Conservation (phyloP, 2,113 vertebrate genomes). For the Gobius niger region DNA sequence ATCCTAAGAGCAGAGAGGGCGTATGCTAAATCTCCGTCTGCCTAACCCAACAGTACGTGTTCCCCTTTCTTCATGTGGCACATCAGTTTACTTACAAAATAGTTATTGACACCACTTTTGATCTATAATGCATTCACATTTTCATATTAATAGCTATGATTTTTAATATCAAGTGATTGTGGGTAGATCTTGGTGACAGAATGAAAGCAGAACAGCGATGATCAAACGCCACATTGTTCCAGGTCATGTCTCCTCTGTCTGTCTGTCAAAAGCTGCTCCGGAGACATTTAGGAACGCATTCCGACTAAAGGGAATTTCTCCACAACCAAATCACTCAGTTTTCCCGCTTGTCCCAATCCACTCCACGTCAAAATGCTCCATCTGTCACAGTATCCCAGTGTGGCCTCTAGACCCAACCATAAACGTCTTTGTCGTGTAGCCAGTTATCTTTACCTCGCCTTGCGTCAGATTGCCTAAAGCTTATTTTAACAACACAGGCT, state of each 20-base stretch:
- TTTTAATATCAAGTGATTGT: constrained; percentile 73
- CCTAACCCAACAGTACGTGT: constrained; percentile 43
- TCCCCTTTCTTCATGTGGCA: constrained; percentile 63
- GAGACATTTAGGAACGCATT: constrained; percentile 52
- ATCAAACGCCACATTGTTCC: constrained; percentile 76
- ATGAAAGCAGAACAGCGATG: constrained; percentile 73
- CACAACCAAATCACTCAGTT: constrained; percentile 66
- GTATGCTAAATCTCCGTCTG: constrained; percentile 36
- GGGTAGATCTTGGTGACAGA: constrained; percentile 74
- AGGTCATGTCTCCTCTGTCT: constrained; percentile 72
- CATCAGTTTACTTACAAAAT: constrained; percentile 77
- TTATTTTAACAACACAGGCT: constrained; percentile 43
- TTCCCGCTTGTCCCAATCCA: constrained; percentile 50
- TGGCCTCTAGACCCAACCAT: constrained; percentile 60
- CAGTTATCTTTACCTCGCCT: constrained; percentile 68
- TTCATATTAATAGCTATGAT: constrained; percentile 71
- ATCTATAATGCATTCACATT: constrained; percentile 76
- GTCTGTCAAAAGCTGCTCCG: constrained; percentile 64
- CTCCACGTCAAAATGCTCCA: constrained; percentile 65
- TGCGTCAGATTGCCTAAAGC: constrained; percentile 53
- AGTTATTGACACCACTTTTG: constrained; percentile 73
- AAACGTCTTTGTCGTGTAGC: constrained; percentile 65
- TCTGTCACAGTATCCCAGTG: constrained; percentile 65
- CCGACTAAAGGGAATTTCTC: constrained; percentile 64
- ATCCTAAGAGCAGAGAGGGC: constrained; percentile 4